Percentiles rank a stretch among this genome's conserved stretches.
Conservation (phyloP, 1,140 invertebrate species). For the Drosophila prosaltans region DNA sequence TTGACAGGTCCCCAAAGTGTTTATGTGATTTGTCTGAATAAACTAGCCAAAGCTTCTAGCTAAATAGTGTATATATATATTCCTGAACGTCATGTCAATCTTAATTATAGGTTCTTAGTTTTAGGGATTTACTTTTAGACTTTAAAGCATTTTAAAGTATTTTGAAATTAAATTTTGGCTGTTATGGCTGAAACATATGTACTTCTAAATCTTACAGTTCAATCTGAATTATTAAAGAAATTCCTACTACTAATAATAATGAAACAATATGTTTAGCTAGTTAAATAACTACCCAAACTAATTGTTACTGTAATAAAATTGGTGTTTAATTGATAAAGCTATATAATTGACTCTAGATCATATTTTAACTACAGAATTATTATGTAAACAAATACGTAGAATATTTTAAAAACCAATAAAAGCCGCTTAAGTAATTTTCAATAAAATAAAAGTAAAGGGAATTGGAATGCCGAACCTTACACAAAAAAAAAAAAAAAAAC, state of each 20-base stretch:
- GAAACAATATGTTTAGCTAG: neutral
- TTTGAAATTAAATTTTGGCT: no score
- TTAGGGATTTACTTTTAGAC: no score
- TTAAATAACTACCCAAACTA: neutral
- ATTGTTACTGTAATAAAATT: neutral
- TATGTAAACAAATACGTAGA: no score
- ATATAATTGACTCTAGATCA: neutral
- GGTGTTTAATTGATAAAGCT: neutral
- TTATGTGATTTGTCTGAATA: conserved; percentile 45
- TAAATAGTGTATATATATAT: neutral
- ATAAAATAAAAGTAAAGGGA: no score
- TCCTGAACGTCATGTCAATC: conserved; percentile 31
- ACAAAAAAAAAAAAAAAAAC: no score
- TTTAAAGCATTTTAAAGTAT: no score
- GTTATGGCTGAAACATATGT: no score
- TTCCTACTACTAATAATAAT: neutral
- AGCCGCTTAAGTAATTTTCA: no score
- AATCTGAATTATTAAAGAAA: neutral
- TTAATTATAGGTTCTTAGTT: neutral
- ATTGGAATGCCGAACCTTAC: no score
- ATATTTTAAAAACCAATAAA: no score
- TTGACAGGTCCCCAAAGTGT: conserved; percentile 64
- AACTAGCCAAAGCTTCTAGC: neutral
- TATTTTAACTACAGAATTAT: neutral
- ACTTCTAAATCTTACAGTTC: neutral